Evolutionary conservation across 2,113 vertebrate species (phyloP).

Genomic region (Caloenas nicobarica): DNA sequence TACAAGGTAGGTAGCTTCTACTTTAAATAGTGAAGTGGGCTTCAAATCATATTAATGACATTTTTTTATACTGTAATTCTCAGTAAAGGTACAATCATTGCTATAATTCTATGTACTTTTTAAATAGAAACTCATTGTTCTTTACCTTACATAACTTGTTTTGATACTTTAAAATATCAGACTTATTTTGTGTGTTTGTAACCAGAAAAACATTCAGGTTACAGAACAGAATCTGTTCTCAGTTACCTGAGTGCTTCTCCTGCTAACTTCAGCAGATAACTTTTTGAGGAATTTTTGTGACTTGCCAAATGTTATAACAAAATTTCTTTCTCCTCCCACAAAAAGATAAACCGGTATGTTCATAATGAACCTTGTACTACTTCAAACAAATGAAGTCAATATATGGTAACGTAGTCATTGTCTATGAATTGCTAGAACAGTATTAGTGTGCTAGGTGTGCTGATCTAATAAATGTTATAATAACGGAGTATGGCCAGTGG

Average conservation of each 20-base stretch:
- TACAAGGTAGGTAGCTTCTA: constrained; percentile 76
- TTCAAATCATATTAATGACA: background rate
- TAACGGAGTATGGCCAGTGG: background rate
- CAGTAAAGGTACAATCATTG: background rate
- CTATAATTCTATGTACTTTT: background rate
- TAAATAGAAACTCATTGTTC: background rate
- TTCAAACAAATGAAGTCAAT: background rate
- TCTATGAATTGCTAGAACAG: background rate
- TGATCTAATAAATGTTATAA: background rate
- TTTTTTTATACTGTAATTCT: background rate
- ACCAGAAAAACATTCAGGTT: background rate
- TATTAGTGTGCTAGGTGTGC: background rate
- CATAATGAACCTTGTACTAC: background rate
- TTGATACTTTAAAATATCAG: background rate
- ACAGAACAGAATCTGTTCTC: background rate
- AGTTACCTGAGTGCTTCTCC: background rate
- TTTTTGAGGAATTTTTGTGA: background rate
- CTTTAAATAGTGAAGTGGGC: background rate
- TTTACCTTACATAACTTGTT: background rate
- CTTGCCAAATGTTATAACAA: background rate
- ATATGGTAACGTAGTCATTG: background rate
- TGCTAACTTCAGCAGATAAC: background rate
- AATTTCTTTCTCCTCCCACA: background rate
- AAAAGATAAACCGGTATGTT: background rate
- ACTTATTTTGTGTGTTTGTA: background rate